Evolutionary conservation across 92 coral and sea anemone genomes (phyloP), one percentile per base, ranked within the genome.

Genomic region (Parazoanthus atlanticus): DNA sequence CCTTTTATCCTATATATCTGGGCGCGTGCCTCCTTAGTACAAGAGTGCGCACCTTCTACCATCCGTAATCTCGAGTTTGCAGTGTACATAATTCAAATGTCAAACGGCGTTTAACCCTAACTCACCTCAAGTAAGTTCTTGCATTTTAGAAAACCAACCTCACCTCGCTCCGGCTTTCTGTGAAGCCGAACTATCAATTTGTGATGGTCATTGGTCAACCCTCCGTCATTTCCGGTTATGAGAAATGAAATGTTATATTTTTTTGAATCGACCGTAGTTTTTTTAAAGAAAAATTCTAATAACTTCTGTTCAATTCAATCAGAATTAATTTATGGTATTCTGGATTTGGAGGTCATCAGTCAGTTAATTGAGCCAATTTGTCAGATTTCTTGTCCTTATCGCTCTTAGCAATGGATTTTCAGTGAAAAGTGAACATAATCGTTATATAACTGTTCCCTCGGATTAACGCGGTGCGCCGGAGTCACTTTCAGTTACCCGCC

Each of bases 141-240:
- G 73, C 31, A 67, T 25, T 67, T 67, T 25, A 67, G 31, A 67
- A 67, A 67, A 67, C 28, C 28, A 25, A 65, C 31, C 73, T 67
- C 73, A 25, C 11, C 73, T 67, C 79, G n/a, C 61, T 30, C 86
- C 34, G 76, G 56, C 71, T 67, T 66, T 70, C 70, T 40, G 86
- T 82, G 33, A 29, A 41, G 32, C 34, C n/a, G 16, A 82, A 82
- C 26, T 74, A 40, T 19, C 65, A 78, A 28, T 10, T 46, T 26
- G 40, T 33, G n/a, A 29, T 73, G 23, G 2, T 21, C n/a, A 61
- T 25, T 61, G n/a, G 4, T 41, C 25, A 75, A 75, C 43, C 19
- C 29, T 25, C 49, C 15, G 49, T 75, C 40, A 75, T 46, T 82
- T 65, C 76, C 58, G 86, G 75, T 36, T 32, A 36, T 74, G 29